These are phyloP conservation scores for Malurus cyaneus DNA, from an alignment of 2,113 vertebrate genomes.

Conservation along the genomic window DNA sequence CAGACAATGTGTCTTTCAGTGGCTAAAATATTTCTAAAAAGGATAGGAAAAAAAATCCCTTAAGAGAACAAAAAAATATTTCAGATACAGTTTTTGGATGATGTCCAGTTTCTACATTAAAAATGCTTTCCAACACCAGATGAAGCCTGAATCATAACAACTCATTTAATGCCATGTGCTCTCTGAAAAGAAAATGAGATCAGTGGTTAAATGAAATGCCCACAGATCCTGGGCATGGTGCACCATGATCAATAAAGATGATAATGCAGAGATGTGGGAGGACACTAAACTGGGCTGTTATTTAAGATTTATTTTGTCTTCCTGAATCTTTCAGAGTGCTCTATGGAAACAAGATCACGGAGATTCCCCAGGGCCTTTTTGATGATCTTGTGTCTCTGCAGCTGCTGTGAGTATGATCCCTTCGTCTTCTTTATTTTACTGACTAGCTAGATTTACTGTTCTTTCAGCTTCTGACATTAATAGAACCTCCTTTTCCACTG, in stretches of 20 bases:
- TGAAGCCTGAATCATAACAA: slow-evolving; percentile 58
- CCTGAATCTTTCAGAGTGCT: slow-evolving; percentile 85
- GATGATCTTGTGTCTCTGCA: slow-evolving; percentile 95
- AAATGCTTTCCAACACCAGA: slow-evolving; percentile 54
- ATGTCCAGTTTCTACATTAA: slow-evolving; percentile 60
- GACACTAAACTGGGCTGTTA: slow-evolving; percentile 52
- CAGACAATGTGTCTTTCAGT: background rate
- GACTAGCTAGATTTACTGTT: slow-evolving; percentile 1
- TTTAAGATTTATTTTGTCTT: slow-evolving; percentile 63
- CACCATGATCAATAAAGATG: slow-evolving; percentile 56
- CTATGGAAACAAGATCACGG: slow-evolving; percentile 97
- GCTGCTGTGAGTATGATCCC: slow-evolving; percentile 90
- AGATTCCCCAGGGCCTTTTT: slow-evolving; percentile 95
- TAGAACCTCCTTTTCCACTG: background rate
- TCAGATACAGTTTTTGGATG: slow-evolving; percentile 45
- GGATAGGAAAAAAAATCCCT: background rate
- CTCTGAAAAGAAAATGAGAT: slow-evolving; percentile 43
- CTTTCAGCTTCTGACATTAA: background rate
- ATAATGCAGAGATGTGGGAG: slow-evolving; percentile 29
- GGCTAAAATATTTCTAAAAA: background rate
- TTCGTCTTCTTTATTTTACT: slow-evolving; percentile 26
- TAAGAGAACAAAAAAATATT: slow-evolving; percentile 47
- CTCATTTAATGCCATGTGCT: slow-evolving; percentile 63
- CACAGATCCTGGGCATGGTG: slow-evolving; percentile 45
- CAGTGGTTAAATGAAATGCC: slow-evolving; percentile 43